Conservation (phyloP, 2,797 vertebrate genomes). For the Mormyrops boulengeri region DNA sequence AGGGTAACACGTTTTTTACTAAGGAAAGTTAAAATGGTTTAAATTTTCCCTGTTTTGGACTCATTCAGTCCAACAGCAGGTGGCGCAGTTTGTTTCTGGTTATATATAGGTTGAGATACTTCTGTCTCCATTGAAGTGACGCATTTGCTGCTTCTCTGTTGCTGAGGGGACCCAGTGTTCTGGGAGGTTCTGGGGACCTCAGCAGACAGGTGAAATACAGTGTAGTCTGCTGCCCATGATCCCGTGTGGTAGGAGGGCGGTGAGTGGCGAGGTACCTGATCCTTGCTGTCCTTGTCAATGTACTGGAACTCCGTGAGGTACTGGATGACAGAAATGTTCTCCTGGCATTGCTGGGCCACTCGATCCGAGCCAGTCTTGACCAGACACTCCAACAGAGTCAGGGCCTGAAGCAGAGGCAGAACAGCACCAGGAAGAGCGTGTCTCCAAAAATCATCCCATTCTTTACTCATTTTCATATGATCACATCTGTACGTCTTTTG, state of each 20-base stretch:
- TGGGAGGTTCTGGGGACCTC: background rate
- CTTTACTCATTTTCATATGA: background rate
- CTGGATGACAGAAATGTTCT: slow-evolving; percentile 92
- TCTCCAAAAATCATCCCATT: background rate
- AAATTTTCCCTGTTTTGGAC: background rate
- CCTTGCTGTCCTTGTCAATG: slow-evolving; percentile 89
- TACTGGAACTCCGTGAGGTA: slow-evolving; percentile 90
- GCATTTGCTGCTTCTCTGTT: background rate
- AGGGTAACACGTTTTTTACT: background rate
- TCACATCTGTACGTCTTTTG: background rate
- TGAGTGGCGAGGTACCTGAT: slow-evolving; percentile 64
- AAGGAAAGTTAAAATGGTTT: background rate
- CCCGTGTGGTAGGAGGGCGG: background rate
- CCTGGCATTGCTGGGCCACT: slow-evolving; percentile 86
- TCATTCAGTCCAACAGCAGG: background rate
- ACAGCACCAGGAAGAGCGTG: background rate
- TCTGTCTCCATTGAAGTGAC: background rate
- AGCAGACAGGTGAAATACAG: background rate
- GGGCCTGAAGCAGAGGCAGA: slow-evolving; percentile 51
- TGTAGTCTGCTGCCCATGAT: background rate
- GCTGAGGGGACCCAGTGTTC: background rate
- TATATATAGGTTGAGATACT: background rate
- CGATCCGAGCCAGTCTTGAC: slow-evolving; percentile 92
- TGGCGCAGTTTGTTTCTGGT: background rate
- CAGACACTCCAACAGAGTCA: slow-evolving; percentile 90